Percentiles rank a stretch among this genome's conserved stretches.
Evolutionary conservation across 2,888 invertebrate genomes (phyloP).

Genomic region (Steromphala cineraria): DNA sequence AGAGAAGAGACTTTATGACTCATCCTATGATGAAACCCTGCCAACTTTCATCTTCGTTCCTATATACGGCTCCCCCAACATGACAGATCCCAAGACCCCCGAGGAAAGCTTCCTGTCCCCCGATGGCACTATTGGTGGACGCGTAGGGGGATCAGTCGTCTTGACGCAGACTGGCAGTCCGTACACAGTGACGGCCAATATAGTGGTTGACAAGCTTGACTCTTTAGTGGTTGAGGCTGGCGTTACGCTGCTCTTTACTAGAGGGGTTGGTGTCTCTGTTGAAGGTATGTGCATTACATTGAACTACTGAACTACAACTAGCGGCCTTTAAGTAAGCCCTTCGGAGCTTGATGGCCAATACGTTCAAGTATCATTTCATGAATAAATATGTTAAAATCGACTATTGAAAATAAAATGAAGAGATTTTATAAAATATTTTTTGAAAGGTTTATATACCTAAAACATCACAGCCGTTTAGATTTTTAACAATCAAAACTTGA

Average conservation of each 20-base stretch:
- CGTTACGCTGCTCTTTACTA: constrained; percentile 29
- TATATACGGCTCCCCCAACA: constrained; percentile 31
- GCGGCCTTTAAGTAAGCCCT: no score
- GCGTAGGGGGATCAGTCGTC: constrained; percentile 23
- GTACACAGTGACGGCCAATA: constrained; percentile 31
- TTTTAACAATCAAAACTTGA: no score
- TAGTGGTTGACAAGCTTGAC: constrained; percentile 26
- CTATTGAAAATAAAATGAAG: no score
- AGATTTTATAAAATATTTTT: no score
- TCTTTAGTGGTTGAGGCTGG: constrained; percentile 34
- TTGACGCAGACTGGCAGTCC: constrained; percentile 27
- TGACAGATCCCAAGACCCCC: constrained; percentile 22
- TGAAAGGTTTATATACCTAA: no score
- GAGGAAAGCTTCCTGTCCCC: constrained; percentile 23
- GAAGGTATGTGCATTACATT: constrained; percentile 14
- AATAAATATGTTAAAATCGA: no score
- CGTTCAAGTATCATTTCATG: no score
- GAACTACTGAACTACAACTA: neutral
- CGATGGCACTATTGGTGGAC: constrained; percentile 35
- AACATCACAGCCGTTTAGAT: no score
- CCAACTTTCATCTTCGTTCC: constrained; percentile 30
- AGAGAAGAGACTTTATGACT: constrained; percentile 31
- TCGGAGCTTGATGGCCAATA: no score
- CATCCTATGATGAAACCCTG: constrained; percentile 25
- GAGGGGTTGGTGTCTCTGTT: constrained; percentile 26